phyloP scores from a whole-genome alignment of 1,140 invertebrate species.

The Danaus plexippus region DNA sequence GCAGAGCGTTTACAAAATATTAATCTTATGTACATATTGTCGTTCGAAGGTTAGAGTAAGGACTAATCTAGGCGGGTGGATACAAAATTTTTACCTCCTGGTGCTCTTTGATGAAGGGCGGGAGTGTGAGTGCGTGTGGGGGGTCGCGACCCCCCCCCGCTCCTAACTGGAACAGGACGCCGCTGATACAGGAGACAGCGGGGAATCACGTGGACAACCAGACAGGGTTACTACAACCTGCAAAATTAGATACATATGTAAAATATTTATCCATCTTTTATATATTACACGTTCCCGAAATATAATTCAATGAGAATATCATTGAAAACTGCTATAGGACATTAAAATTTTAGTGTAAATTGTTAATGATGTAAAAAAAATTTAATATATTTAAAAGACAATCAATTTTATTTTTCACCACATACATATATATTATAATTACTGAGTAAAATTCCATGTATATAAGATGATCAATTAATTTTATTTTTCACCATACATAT shows the following conservation, averaged over 20 bases:
- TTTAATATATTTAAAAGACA: no score
- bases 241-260: slow-evolving; percentile 9
- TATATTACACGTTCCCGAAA: background rate
- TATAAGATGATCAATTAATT: no score
- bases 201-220: slow-evolving; percentile 87
- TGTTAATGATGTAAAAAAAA: background rate
- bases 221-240: slow-evolving; percentile 89
- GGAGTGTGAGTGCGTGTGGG: slow-evolving; percentile 66
- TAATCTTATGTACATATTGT: slow-evolving; percentile 74
- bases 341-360: background rate
- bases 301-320: no score
- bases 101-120: slow-evolving; percentile 69
- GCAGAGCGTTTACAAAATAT: slow-evolving; percentile 63
- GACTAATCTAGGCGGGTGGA: slow-evolving; percentile 53
- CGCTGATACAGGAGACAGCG: slow-evolving; percentile 86
- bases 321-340: no score
- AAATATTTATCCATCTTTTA: slow-evolving; percentile 1
- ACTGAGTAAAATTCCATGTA: no score
- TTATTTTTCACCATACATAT: no score
- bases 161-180: slow-evolving; percentile 92
- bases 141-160: slow-evolving; percentile 69
- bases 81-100: slow-evolving; percentile 65
- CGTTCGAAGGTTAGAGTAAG: slow-evolving; percentile 69
- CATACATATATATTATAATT: no score
- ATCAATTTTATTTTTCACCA: no score